phyloP scores from a whole-genome alignment of 1,140 invertebrate species.

The Heliconius hermathena region DNA sequence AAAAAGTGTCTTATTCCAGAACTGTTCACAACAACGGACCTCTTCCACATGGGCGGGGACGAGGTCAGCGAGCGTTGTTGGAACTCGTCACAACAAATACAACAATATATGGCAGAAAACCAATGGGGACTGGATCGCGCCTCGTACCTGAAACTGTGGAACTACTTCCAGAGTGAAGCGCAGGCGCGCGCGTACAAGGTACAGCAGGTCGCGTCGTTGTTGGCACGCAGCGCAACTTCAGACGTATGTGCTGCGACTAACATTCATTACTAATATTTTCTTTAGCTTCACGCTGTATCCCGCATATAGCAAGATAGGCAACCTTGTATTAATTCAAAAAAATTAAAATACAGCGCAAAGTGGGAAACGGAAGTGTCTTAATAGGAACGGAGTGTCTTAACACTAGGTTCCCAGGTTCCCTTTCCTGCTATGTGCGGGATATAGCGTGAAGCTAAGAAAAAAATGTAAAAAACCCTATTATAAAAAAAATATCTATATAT shows the following conservation, averaged over 20 bases:
- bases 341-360: no score
- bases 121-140: constrained; percentile 83
- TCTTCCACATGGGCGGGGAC: constrained; percentile 95
- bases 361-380: no score
- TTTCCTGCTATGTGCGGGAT: not conserved
- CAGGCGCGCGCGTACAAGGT: constrained; percentile 84
- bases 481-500: no score
- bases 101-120: constrained; percentile 86
- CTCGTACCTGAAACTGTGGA: constrained; percentile 89
- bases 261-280: no score
- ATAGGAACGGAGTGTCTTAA: not conserved
- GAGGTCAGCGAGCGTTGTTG: constrained; percentile 91
- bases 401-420: not conserved
- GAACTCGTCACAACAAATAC: constrained; percentile 87
- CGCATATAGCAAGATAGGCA: not conserved
- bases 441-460: no score
- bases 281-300: not conserved
- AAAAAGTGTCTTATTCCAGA: constrained; percentile 53
- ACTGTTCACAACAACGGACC: constrained; percentile 86
- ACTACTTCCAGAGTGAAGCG: constrained; percentile 87
- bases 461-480: no score
- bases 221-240: no score
- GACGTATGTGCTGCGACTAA: no score
- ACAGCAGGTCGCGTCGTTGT: not conserved
- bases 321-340: not conserved